Percentiles rank a stretch among this genome's conserved stretches.
These are phyloP conservation scores for Bombus vancouverensis DNA, from an alignment of 1,140 invertebrate species.

Conservation along the genomic window DNA sequence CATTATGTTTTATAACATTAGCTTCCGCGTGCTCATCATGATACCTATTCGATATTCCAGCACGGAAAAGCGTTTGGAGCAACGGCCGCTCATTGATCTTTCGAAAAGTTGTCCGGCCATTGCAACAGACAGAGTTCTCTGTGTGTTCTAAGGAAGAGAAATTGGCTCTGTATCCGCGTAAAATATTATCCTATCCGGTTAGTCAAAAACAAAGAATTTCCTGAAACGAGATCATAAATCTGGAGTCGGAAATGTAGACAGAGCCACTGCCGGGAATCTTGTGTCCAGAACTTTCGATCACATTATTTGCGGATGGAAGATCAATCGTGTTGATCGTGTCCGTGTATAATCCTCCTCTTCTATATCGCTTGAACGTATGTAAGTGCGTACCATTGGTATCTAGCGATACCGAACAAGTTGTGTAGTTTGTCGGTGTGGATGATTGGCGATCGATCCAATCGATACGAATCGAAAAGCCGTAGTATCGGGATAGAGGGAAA, in stretches of 20 bases:
- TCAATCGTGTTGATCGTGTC: background rate
- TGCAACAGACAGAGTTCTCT: too few species aligned
- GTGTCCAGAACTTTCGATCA: slow-evolving; percentile 13
- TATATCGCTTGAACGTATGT: background rate
- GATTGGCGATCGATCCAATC: background rate
- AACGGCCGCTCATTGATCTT: background rate
- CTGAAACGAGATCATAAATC: slow-evolving; percentile 44
- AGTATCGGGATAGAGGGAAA: background rate
- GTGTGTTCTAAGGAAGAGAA: background rate
- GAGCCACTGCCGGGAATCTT: background rate
- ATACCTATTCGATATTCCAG: background rate
- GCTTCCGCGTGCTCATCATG: background rate
- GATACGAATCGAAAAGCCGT: background rate
- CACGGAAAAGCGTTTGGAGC: too few species aligned
- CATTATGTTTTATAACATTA: slow-evolving; percentile 40
- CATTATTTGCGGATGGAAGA: slow-evolving; percentile 4
- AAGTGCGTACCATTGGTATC: too few species aligned
- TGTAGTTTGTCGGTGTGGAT: background rate
- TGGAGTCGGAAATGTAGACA: background rate
- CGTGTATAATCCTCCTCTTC: background rate
- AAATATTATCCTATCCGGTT: slow-evolving; percentile 46
- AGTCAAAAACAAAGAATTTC: slow-evolving; percentile 2
- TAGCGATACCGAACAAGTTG: background rate
- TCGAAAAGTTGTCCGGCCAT: background rate
- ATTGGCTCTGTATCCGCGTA: slow-evolving; percentile 2